Percentiles rank a stretch among this genome's conserved stretches.
Evolutionary conservation across 1,140 invertebrate species (phyloP).

Genomic region (Battus philenor): DNA sequence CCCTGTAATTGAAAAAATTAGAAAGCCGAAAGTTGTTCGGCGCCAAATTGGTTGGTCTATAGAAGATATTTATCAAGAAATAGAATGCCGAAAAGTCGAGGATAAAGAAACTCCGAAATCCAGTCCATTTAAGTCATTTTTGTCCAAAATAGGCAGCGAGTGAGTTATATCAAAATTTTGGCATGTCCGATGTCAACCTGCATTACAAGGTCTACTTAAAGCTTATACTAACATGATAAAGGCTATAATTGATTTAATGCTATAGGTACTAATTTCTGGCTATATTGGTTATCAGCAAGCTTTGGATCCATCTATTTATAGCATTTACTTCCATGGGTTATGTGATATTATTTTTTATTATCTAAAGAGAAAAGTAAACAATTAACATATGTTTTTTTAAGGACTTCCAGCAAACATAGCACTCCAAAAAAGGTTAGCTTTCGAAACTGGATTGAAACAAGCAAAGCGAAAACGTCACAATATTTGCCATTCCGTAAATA

Average conservation of each 20-base stretch:
- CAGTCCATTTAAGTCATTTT: slow-evolving; percentile 61
- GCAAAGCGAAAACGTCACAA: slow-evolving; percentile 59
- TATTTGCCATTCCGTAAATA: slow-evolving; percentile 58
- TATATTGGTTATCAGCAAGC: slow-evolving; percentile 31
- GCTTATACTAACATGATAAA: slow-evolving; percentile 36
- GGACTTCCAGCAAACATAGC: slow-evolving; percentile 59
- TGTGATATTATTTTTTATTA: no score
- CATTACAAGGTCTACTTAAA: slow-evolving; percentile 32
- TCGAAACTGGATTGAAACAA: slow-evolving; percentile 60
- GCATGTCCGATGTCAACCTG: slow-evolving; percentile 56
- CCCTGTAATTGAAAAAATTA: slow-evolving; percentile 52
- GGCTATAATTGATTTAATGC: slow-evolving; percentile 10
- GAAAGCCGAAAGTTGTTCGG: slow-evolving; percentile 54
- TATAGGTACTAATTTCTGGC: slow-evolving; percentile 17
- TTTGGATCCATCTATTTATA: no score
- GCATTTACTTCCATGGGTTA: no score
- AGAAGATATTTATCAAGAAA: slow-evolving; percentile 71
- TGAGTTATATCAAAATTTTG: slow-evolving; percentile 56
- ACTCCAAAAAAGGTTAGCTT: slow-evolving; percentile 67
- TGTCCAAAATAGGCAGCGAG: slow-evolving; percentile 66
- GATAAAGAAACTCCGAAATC: slow-evolving; percentile 50
- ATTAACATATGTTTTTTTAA: slow-evolving; percentile 29
- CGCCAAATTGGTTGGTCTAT: slow-evolving; percentile 70
- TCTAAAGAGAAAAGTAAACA: no score
- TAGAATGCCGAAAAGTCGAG: slow-evolving; percentile 59